These are phyloP conservation scores for Rhizoglyphus robini DNA, from an alignment of 1,140 invertebrate genomes.

Conservation along the genomic window DNA sequence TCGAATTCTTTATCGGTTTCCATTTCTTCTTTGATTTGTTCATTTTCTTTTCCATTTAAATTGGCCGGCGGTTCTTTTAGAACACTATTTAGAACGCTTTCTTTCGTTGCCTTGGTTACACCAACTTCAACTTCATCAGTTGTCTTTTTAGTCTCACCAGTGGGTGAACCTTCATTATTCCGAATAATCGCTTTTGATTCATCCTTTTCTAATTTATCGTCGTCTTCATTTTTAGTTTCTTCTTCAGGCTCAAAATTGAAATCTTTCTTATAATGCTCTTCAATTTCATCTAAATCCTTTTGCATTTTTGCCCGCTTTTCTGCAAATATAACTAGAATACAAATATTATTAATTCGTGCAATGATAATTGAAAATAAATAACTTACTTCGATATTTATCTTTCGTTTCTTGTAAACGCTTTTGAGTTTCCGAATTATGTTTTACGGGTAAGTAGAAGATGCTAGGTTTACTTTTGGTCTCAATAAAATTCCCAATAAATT, in stretches of 20 bases:
- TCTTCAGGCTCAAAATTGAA: background rate
- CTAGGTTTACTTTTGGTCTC: conserved; percentile 68
- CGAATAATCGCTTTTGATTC: background rate
- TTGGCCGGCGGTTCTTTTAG: too few relatives aligned
- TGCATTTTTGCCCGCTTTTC: conserved; percentile 38
- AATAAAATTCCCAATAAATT: conserved; percentile 64
- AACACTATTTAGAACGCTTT: too few relatives aligned
- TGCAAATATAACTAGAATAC: conserved; percentile 35
- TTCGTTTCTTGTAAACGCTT: conserved; percentile 42
- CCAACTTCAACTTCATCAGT: too few relatives aligned
- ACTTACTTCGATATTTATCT: conserved; percentile 44
- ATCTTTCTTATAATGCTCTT: conserved; percentile 29
- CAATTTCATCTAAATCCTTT: conserved; percentile 35
- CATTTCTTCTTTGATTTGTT: background rate
- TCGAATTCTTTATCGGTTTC: background rate
- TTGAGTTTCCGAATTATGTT: conserved; percentile 44
- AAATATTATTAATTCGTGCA: conserved; percentile 3
- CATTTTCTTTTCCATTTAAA: too few relatives aligned
- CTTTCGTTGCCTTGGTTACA: too few relatives aligned
- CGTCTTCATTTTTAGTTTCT: background rate
- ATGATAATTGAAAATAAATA: background rate
- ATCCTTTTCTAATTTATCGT: background rate
- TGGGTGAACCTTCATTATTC: too few relatives aligned
- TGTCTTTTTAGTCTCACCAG: too few relatives aligned
- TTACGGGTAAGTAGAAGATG: conserved; percentile 73